Conservation (phyloP, 2,797 vertebrate species). For the Threskiornis aethiopicus region DNA sequence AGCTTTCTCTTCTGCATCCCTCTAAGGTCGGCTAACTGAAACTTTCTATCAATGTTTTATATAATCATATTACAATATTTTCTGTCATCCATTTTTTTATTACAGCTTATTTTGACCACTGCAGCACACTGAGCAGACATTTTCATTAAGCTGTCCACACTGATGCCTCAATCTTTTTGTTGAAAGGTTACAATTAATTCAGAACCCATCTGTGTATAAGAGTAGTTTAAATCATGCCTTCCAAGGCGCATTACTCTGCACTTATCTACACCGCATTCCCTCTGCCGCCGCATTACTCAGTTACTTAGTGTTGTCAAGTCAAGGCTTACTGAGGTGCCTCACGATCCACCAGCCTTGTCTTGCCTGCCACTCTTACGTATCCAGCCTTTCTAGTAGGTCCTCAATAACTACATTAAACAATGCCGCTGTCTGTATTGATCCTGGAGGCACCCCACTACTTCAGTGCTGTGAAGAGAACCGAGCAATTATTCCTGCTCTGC, state of each 20-base stretch:
- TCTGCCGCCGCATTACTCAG: constrained; percentile 33
- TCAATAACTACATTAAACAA: constrained; percentile 49
- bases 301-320: constrained; percentile 38
- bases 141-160: constrained; percentile 59
- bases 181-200: constrained; percentile 65
- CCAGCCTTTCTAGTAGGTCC: constrained; percentile 33
- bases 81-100: background rate
- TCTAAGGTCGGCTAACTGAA: constrained; percentile 8
- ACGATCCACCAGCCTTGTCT: constrained; percentile 3
- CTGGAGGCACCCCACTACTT: constrained; percentile 36
- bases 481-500: constrained; percentile 43
- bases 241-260: constrained; percentile 12
- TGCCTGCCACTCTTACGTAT: constrained; percentile 6
- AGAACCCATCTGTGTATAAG: constrained; percentile 22
- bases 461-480: constrained; percentile 20
- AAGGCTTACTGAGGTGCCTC: constrained; percentile 31
- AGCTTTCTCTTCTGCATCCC: constrained; percentile 9
- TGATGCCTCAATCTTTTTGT: constrained; percentile 49
- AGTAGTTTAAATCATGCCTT: constrained; percentile 64
- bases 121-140: background rate
- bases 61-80: background rate
- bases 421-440: constrained; percentile 11
- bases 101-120: constrained; percentile 34
- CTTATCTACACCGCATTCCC: constrained; percentile 37
- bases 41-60: background rate